Evolutionary conservation across 2,113 vertebrate species (phyloP), one percentile per base, ranked within the genome.

Genomic region (Labeo rohita): DNA sequence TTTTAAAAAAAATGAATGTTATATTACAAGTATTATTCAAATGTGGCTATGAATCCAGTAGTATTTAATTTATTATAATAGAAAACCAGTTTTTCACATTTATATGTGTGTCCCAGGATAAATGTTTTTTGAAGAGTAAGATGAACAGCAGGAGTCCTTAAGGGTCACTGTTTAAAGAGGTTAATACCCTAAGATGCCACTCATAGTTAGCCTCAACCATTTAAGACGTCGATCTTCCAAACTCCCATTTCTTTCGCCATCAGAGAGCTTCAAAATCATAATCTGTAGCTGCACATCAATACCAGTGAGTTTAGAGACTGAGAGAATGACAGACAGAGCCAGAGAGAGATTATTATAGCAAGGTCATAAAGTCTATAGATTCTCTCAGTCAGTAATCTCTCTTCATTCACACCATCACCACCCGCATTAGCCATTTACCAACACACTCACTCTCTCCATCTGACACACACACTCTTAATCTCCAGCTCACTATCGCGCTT

Each of bases 261-360:
- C 65, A 82, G 16, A 52, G 45, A 82, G 80, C 34, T 47, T 66
- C 28, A 54, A 52, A 70, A 34, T 52, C 45, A 70, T 82, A 68
- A 82, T 39, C 59, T 81, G 79, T 49, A 28, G 15, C 47, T 5
- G 50, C 23, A 7, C 63, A 70, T 82, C 63, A 21, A 82, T 68
- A 65, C 4, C 59, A 81, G 61, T 49, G 47, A 70, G 80, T 63
- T 52, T 47, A 21, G 34, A 23, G 68, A 61, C n/a, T 45, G 52
- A 28, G 21, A 84, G 89, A 91, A 89, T 66, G 86, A 82, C 66
- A 87, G 89, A 49, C 66, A 72, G 84, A 78, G 86, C 83, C 80
- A 78, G 59, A 79, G 85, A 76, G 84, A 90, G 43, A 65, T 81
- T 82, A 82, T 86, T 74, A 49, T 70, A 73, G 70, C 54, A 47